Percentiles rank a stretch among this genome's conserved stretches.
These are phyloP conservation scores for Archips xylosteana DNA, from an alignment of 2,888 invertebrate genomes.

Conservation along the genomic window DNA sequence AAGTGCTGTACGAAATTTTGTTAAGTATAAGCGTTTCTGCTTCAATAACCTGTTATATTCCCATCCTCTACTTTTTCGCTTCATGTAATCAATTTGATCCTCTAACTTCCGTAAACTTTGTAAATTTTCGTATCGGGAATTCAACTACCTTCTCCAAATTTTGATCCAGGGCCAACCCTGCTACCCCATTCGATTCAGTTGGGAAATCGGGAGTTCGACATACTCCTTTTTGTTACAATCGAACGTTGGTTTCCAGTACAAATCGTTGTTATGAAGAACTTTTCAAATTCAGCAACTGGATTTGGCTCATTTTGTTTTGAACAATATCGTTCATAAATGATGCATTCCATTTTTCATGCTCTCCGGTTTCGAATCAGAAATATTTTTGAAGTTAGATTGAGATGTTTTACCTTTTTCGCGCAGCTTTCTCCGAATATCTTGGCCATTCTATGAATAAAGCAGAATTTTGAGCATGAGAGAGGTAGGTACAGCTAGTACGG, in stretches of 20 bases:
- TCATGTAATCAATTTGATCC: conserved; percentile 7
- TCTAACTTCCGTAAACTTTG: conserved; percentile 14
- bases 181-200: conserved; percentile 50
- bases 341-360: conserved; percentile 3
- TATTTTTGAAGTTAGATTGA: not conserved
- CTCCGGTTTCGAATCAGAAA: not conserved
- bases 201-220: conserved; percentile 52
- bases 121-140: conserved; percentile 24
- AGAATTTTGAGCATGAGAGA: too few species aligned
- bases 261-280: conserved; percentile 51
- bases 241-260: conserved; percentile 48
- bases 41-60: not conserved
- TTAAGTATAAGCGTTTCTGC: not conserved
- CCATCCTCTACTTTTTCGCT: not conserved
- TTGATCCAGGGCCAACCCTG: conserved; percentile 38
- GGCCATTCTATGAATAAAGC: too few species aligned
- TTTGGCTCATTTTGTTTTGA: conserved; percentile 29
- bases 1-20: not conserved
- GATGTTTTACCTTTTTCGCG: not conserved
- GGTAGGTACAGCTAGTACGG: not conserved
- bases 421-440: not conserved
- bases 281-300: conserved; percentile 40
- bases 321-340: conserved; percentile 20
- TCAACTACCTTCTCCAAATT: conserved; percentile 10
- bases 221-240: conserved; percentile 51